Evolutionary conservation across 1,140 invertebrate species (phyloP).

Genomic region (Eurosta solidaginis): DNA sequence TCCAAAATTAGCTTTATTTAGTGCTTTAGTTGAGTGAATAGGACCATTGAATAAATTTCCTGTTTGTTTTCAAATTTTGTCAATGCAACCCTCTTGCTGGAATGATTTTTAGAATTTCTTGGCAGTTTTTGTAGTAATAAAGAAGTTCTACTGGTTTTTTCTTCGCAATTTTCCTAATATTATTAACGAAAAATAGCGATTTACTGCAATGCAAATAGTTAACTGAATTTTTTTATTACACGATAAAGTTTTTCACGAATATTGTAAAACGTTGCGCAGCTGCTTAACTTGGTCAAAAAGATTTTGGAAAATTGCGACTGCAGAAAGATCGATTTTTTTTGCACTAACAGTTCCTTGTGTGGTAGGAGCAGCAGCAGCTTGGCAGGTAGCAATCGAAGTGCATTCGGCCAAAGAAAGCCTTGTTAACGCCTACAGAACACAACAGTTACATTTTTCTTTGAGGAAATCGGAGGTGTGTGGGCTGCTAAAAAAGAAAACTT

Average conservation of each 20-base stretch:
- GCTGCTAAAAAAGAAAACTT: not conserved
- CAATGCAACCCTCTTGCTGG: slow-evolving; percentile 7
- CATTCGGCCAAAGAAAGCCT: not conserved
- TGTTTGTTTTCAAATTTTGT: not conserved
- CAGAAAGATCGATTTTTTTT: slow-evolving; percentile 21
- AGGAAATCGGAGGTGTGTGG: not conserved
- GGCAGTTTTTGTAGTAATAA: slow-evolving; percentile 7
- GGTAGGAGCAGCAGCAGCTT: not conserved
- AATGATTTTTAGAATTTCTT: slow-evolving; percentile 31
- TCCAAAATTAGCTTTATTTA: too few relatives aligned
- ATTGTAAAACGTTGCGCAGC: not conserved
- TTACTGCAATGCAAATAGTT: not conserved
- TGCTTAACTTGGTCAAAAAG: not conserved
- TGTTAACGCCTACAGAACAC: not conserved
- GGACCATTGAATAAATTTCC: not conserved
- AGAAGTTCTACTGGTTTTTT: slow-evolving; percentile 21
- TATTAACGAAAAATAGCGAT: slow-evolving; percentile 2
- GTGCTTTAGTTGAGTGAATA: too few relatives aligned
- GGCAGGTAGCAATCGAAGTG: not conserved
- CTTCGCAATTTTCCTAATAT: slow-evolving; percentile 25
- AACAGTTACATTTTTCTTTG: not conserved
- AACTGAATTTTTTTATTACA: not conserved
- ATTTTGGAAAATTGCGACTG: not conserved
- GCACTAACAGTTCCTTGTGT: not conserved
- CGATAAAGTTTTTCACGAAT: not conserved